A percentile compares a stretch with the other conserved stretches of the same genome.
These are phyloP conservation scores for Enteromius argenteus DNA, from an alignment of 2,797 vertebrate species.

Conservation along the genomic window DNA sequence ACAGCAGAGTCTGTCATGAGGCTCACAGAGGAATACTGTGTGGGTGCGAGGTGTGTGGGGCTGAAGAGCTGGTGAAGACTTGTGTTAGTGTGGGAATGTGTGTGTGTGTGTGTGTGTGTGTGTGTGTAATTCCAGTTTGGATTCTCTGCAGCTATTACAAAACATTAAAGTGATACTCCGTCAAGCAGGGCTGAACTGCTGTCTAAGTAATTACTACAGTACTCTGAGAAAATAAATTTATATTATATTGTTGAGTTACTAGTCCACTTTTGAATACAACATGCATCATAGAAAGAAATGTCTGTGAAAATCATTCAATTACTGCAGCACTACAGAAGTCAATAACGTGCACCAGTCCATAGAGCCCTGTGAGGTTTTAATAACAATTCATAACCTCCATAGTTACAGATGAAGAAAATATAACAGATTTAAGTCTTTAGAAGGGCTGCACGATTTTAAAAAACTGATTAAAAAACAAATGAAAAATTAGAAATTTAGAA, in stretches of 20 bases:
- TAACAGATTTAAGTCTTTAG: neutral
- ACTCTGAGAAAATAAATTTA: neutral
- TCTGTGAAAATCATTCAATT: slow-evolving; percentile 17
- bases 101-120: slow-evolving; percentile 3
- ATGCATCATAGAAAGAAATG: slow-evolving; percentile 16
- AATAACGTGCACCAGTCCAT: slow-evolving; percentile 6
- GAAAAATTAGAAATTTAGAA: neutral
- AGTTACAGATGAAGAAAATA: neutral
- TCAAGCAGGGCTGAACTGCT: slow-evolving; percentile 1
- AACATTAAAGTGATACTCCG: slow-evolving; percentile 1
- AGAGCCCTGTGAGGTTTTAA: slow-evolving; percentile 2
- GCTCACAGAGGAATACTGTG: slow-evolving; percentile 40
- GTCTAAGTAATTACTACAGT: slow-evolving; percentile 5
- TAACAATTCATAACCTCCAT: slow-evolving; percentile 6
- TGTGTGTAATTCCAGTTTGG: slow-evolving; percentile 19
- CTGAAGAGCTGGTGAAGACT: slow-evolving; percentile 12
- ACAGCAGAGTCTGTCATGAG: slow-evolving; percentile 28
- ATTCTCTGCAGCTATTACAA: slow-evolving; percentile 25
- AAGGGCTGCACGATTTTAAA: no score
- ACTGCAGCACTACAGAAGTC: neutral
- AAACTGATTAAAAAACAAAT: no score
- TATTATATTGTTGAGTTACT: slow-evolving; percentile 13
- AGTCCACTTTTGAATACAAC: slow-evolving; percentile 6
- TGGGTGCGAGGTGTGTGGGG: slow-evolving; percentile 28
- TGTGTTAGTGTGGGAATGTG: neutral